Evolutionary conservation across 2,797 vertebrate genomes (phyloP).

Genomic region (Chiroxiphia lanceolata): DNA sequence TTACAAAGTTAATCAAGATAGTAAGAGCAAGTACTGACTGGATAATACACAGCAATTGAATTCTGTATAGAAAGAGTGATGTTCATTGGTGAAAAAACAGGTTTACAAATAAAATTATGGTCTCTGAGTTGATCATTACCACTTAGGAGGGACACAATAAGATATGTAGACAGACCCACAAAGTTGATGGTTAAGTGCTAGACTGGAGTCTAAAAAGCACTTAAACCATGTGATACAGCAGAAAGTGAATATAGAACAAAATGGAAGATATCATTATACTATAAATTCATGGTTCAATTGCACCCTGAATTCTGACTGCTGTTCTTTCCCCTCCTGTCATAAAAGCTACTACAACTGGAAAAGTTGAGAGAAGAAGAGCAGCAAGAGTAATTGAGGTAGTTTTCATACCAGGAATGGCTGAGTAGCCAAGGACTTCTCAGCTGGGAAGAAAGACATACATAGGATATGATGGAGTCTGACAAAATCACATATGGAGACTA

Average conservation of each 20-base stretch:
- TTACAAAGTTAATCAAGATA: background rate
- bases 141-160: background rate
- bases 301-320: background rate
- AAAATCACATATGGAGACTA: background rate
- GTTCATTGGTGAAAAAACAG: background rate
- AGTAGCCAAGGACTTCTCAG: background rate
- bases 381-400: background rate
- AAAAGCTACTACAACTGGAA: background rate
- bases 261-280: background rate
- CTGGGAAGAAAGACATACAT: background rate
- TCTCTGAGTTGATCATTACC: background rate
- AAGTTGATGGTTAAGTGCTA: background rate
- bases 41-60: background rate
- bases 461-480: background rate
- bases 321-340: accelerated
- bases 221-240: background rate
- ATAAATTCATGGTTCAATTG: background rate
- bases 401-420: background rate
- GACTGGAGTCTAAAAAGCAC: background rate
- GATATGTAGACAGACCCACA: background rate
- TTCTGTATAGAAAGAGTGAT: background rate
- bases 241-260: background rate
- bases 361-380: background rate
- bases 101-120: background rate
- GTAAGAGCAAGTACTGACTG: background rate